phyloP scores from a whole-genome alignment of 2,113 vertebrate genomes.

The Malurus elegans region DNA sequence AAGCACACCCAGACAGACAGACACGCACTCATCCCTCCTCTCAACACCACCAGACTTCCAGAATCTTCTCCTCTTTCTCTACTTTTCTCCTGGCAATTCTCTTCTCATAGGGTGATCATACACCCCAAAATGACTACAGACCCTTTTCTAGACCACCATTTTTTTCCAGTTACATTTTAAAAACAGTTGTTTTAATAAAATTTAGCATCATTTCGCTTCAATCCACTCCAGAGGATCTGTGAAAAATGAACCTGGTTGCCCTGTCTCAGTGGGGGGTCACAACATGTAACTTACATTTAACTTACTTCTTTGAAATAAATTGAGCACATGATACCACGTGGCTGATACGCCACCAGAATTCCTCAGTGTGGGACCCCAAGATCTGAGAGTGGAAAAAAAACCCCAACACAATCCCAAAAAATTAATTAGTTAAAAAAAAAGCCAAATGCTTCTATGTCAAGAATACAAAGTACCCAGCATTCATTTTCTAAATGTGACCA shows the following conservation, averaged over 20 bases:
- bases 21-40: background rate
- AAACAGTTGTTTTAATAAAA: background rate
- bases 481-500: background rate
- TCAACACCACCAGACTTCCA: background rate
- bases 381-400: accelerated
- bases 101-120: background rate
- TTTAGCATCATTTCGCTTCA: background rate
- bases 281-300: background rate
- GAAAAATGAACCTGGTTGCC: background rate
- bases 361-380: background rate
- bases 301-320: background rate
- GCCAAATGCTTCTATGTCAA: background rate
- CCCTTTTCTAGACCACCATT: background rate
- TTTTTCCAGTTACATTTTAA: background rate
- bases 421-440: background rate
- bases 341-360: background rate
- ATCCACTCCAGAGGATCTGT: background rate
- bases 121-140: background rate
- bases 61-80: background rate
- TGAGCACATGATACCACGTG: background rate
- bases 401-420: background rate
- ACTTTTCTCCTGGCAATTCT: background rate
- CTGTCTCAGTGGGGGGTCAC: background rate
- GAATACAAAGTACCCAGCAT: background rate
- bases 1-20: background rate